Evolutionary conservation across 2,888 invertebrate genomes (phyloP), one percentile per base, ranked within the genome.

Genomic region (Leucania comma): DNA sequence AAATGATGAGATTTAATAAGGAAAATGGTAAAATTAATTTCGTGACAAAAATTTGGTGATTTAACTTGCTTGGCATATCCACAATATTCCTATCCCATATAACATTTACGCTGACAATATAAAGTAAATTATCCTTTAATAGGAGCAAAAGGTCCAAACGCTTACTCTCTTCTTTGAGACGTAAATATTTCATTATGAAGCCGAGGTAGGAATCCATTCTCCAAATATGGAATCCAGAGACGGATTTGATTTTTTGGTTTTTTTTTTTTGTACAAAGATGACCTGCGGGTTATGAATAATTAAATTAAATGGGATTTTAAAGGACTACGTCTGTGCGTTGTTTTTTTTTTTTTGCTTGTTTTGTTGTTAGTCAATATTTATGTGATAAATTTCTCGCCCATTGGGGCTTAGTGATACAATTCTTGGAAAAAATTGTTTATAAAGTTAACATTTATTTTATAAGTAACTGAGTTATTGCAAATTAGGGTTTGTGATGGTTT

Each of bases 101-200:
- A 48, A 66, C 56, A 70, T 62, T 83, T 86, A 90, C 88, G 61
- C 75, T 81, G 92, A 94, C 94, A 94, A 93, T 94, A 91, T 90
- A 86, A 90, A 90, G 90, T 92, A 94, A 94, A 95, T 94, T 92
- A 92, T 93, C 88, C 90, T 91, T 89, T 86, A 88, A 86, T 86
- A 85, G 75, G 72, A 78, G 75, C 62, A 79, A 83, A 86, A 83
- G 81, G 82, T 85, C 76, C 71, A 78, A 75, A 70, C 79, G 65
- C 68, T 83, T 75, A 70, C 80, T 79, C 69, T 73, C 72, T 64
- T 70, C 71, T 82, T 70, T 80, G 85, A 73, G 73, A 74, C 72
- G 72, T 76, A 73, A 68, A 72, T 73, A 80, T 78, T 75, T 81
- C 65, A 85, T 83, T 85, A 82, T 84, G 46, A 42, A 53, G 29